These are phyloP conservation scores for Ophion costatus DNA, from an alignment of 2,888 invertebrate species.

Conservation along the genomic window DNA sequence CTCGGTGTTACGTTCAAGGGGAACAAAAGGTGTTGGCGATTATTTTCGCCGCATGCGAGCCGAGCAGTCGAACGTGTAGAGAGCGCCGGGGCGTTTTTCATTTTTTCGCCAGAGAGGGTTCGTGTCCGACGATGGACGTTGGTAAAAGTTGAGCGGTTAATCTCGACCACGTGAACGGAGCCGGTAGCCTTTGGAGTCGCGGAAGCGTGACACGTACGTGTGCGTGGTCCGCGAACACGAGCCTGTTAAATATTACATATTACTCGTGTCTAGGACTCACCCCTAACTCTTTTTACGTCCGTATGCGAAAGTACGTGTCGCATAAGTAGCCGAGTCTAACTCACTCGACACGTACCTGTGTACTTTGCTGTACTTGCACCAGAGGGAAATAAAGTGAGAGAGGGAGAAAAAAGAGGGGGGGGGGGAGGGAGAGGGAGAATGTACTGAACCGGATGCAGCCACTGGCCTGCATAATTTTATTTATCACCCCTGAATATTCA, in stretches of 20 bases:
- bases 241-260: conserved; percentile 11
- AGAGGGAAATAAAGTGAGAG: conserved; percentile 1
- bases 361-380: conserved; percentile 1
- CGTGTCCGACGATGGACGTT: conserved; percentile 38
- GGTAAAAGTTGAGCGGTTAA: conserved; percentile 31
- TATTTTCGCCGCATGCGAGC: conserved; percentile 74
- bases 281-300: background rate
- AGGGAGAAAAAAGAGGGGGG: background rate
- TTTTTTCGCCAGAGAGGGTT: background rate
- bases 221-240: background rate
- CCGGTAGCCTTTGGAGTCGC: background rate
- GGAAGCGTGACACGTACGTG: background rate
- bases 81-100: no score
- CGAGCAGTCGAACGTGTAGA: conserved; percentile 74
- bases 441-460: conserved; percentile 31
- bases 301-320: background rate
- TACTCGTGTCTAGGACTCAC: background rate
- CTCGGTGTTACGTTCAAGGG: background rate
- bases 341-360: conserved; percentile 16
- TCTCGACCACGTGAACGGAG: conserved; percentile 1
- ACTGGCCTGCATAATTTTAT: conserved; percentile 71
- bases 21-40: conserved; percentile 67
- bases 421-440: background rate
- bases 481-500: conserved; percentile 76
- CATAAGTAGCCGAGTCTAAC: conserved; percentile 10